Evolutionary conservation across 1,140 invertebrate genomes (phyloP), one percentile per base, ranked within the genome.

Genomic region (Sesamia nonagrioides): DNA sequence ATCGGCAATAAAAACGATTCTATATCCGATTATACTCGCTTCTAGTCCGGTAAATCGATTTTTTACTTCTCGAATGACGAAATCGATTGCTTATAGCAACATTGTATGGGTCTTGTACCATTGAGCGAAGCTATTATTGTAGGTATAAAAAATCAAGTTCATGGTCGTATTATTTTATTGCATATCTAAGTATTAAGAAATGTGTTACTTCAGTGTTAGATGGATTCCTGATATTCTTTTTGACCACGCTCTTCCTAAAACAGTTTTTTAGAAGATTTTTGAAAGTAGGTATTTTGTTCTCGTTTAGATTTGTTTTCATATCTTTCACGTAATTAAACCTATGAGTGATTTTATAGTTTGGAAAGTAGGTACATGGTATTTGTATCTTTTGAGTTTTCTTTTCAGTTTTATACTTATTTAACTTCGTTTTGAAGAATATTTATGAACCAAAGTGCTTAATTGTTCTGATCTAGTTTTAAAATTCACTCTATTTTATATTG

Each of bases 1-100:
- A 87, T 87, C 66, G 86, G 61, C 79, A 72, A 84, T 87, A 84
- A 86, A 87, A 86, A 69, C 84, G 80, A 87, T 87, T 85, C 81
- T 78, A 75, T 71, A 42, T 69, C 79, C 86, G 82, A 82, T 85
- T 83, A 82, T 84, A 79, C 82, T 77, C 81, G 78, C 85, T 80
- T 84, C 81, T 82, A 83, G 66, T 60, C 71, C 42, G 69, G 81
- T 86, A 79, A 84, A 87, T 84, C 82, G 86, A 84, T 85, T 87
- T 79, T 82, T 84, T 81, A 83, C 77, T 68, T 72, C 60, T 85
- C 68, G 74, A 84, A 84, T 83, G 77, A 82, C 77, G 81, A 80
- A 86, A 82, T 80, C 75, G 56, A 86, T 87, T 83, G 84, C 82
- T 87, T 84, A 84, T 84, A 69, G 83, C 81, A 80, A 80, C 83